These are phyloP conservation scores for Spatulosminthurus flaviceps DNA, from an alignment of 2,888 invertebrate genomes.

Conservation along the genomic window DNA sequence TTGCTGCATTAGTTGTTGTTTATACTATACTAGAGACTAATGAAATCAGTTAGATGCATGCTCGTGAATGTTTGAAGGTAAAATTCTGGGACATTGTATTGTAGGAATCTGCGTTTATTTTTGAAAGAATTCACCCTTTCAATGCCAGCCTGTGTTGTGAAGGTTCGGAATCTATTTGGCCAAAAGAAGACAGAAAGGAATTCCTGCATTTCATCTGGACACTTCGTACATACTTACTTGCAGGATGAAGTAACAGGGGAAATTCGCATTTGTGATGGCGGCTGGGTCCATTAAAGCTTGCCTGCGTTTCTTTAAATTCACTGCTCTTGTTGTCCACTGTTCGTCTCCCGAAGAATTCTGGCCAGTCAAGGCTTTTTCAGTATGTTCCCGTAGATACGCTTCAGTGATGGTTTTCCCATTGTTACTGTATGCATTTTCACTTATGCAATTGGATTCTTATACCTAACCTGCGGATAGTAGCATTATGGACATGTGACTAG, in stretches of 20 bases:
- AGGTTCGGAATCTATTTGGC: not conserved
- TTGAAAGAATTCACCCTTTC: not conserved
- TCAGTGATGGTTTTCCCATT: too few species aligned
- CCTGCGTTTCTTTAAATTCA: not conserved
- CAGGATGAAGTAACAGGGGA: not conserved
- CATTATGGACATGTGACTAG: too few species aligned
- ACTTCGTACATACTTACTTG: not conserved
- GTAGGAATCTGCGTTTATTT: not conserved
- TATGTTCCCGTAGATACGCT: too few species aligned
- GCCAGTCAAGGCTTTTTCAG: too few species aligned
- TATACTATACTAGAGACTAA: too few species aligned
- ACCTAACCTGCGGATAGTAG: too few species aligned
- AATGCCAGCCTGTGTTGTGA: not conserved
- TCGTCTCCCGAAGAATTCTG: too few species aligned
- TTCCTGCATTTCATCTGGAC: not conserved
- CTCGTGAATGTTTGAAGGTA: not conserved
- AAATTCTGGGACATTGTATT: not conserved
- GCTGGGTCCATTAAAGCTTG: not conserved
- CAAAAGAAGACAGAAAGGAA: constrained; percentile 7
- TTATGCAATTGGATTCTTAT: too few species aligned
- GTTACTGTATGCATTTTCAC: too few species aligned
- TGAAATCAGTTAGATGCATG: not conserved
- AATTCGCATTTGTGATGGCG: constrained; percentile 7
- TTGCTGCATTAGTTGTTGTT: too few species aligned
- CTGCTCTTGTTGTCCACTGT: too few species aligned